phyloP scores from a whole-genome alignment of 2,888 invertebrate genomes.

The Dioctria rufipes region DNA sequence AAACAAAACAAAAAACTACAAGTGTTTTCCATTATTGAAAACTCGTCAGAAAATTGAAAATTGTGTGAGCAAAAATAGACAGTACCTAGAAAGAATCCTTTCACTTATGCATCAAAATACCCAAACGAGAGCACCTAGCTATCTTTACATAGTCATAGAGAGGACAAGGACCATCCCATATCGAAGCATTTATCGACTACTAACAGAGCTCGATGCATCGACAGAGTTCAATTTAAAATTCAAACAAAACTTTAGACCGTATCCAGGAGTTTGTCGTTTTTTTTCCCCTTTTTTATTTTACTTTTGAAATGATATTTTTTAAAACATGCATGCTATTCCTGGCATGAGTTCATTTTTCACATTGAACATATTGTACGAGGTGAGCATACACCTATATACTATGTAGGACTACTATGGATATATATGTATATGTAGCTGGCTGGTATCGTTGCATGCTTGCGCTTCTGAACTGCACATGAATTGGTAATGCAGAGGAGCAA shows the following conservation, averaged over 20 bases:
- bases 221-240: constrained; percentile 13
- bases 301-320: background rate
- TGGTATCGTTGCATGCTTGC: background rate
- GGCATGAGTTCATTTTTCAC: background rate
- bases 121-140: background rate
- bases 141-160: background rate
- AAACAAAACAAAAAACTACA: too few relatives aligned
- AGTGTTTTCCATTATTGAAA: too few relatives aligned
- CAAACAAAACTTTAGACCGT: constrained; percentile 1
- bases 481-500: constrained; percentile 13
- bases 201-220: background rate
- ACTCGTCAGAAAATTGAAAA: background rate
- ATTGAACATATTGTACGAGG: background rate
- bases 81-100: background rate
- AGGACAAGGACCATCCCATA: background rate
- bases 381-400: too few relatives aligned
- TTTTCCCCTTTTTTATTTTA: background rate
- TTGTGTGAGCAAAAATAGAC: background rate
- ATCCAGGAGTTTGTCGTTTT: constrained; percentile 4
- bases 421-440: background rate
- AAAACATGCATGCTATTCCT: background rate
- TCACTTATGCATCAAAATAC: constrained; percentile 3
- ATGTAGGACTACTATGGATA: background rate
- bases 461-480: constrained; percentile 2
- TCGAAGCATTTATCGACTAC: background rate